Base-by-base conservation (phyloP, 1,140 invertebrate species). In the Muscidifurax raptorellus region DNA sequence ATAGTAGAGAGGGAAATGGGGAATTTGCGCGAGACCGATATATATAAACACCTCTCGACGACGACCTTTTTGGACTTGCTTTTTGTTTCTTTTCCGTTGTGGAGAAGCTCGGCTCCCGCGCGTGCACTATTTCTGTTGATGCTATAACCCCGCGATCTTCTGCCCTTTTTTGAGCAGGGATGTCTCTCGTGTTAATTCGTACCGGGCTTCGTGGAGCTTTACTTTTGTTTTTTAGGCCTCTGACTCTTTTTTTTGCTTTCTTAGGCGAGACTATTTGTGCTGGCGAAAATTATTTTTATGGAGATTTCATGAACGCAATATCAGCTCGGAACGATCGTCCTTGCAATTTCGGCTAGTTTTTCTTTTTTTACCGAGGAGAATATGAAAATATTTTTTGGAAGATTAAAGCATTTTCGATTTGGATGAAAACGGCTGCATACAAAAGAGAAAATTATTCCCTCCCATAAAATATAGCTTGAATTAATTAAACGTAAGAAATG, bases 151-250 rank as follows among this genome's bases (percentile, higher is more conserved):
- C n/a, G 25, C 15, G 10, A 25, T 25, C 40, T 28, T 36, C 40
- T 27, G 7, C 32, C 22, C 44, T 76, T 67, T 80, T 72, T 72
- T 30, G 44, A n/a, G 28, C 47, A 25, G 27, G 67, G 32, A 22
- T 36, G 59, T 74, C 36, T 74, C 36, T n/a, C 30, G n/a, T n/a
- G 69, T 75, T 82, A 90, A 91, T 91, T 91, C 88, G 89, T 90
- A 90, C 84, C 88, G 88, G 89, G 84, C 86, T 90, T 59, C 18
- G 15, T 18, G 5, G 2, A 3, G 52, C 52, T 64, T 76, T 40
- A 5, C 7, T n/a, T n/a, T n/a, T n/a, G n/a, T n/a, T n/a, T n/a
- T n/a, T n/a, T n/a, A n/a, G n/a, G n/a, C n/a, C n/a, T n/a, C n/a
- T n/a, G n/a, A n/a, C n/a, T n/a, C n/a, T n/a, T n/a, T n/a, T 79